These are phyloP conservation scores for Drosophila ohnishii DNA, from an alignment of 1,140 invertebrate genomes.

Conservation along the genomic window DNA sequence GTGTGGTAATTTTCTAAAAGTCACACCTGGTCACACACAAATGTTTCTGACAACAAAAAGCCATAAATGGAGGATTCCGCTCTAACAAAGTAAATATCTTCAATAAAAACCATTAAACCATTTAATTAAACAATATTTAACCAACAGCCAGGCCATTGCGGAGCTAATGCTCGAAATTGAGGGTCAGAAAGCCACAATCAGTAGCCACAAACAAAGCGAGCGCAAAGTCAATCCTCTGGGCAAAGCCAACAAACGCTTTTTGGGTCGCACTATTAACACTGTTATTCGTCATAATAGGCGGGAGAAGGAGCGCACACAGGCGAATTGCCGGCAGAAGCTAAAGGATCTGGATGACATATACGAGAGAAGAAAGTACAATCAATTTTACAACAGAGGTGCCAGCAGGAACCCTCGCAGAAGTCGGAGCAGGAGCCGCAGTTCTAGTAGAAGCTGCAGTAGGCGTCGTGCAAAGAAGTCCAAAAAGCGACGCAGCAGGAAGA, in stretches of 20 bases:
- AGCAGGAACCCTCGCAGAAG: background rate
- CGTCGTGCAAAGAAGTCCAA: slow-evolving; percentile 20
- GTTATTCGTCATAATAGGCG: slow-evolving; percentile 57
- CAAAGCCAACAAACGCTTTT: slow-evolving; percentile 68
- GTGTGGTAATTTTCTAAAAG: background rate
- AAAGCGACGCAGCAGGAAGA: slow-evolving; percentile 3
- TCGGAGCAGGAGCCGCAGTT: background rate
- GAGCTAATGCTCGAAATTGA: slow-evolving; percentile 58
- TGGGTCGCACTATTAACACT: slow-evolving; percentile 60
- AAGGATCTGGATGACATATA: slow-evolving; percentile 53
- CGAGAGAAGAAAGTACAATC: slow-evolving; percentile 32
- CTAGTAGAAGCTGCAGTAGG: slow-evolving; percentile 10
- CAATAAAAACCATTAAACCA: background rate
- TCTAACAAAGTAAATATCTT: slow-evolving; percentile 31
- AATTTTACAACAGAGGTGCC: slow-evolving; percentile 30
- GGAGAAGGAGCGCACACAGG: slow-evolving; percentile 30
- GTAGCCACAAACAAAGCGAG: slow-evolving; percentile 31
- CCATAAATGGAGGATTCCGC: slow-evolving; percentile 23
- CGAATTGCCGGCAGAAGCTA: slow-evolving; percentile 42
- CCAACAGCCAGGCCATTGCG: slow-evolving; percentile 52
- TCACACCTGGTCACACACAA: background rate
- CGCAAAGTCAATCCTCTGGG: slow-evolving; percentile 76
- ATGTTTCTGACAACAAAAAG: background rate
- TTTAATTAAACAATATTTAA: slow-evolving; percentile 2
- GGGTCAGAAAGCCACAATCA: background rate